These are phyloP conservation scores for Nebria brevicollis DNA, from an alignment of 2,888 invertebrate species.

Conservation along the genomic window DNA sequence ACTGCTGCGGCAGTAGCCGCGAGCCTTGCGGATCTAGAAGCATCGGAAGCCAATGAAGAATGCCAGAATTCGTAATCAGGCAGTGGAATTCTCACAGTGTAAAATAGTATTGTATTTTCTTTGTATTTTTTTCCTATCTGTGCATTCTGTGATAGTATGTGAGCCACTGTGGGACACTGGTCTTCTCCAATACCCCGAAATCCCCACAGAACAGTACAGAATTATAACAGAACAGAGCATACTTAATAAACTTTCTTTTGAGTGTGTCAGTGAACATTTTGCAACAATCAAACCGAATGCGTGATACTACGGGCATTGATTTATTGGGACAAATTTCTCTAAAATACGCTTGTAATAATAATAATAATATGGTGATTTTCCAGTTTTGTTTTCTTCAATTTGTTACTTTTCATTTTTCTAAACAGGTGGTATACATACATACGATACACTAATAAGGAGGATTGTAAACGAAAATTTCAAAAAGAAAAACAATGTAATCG, in stretches of 20 bases:
- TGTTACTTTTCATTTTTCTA: conserved; percentile 20
- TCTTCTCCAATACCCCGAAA: neutral
- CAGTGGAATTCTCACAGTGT: conserved; percentile 34
- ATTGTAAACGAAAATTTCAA: conserved; percentile 22
- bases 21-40: conserved; percentile 23
- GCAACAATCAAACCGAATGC: conserved; percentile 11
- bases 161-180: conserved; percentile 33
- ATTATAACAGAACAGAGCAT: neutral
- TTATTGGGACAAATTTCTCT: neutral
- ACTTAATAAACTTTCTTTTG: neutral
- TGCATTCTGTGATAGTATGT: conserved; percentile 46
- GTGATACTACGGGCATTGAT: neutral
- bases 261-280: conserved; percentile 4
- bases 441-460: neutral
- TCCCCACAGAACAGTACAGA: no score
- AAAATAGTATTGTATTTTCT: conserved; percentile 27
- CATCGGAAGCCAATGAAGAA: conserved; percentile 36
- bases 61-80: conserved; percentile 35
- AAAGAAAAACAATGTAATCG: conserved; percentile 34
- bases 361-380: conserved; percentile 30
- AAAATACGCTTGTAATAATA: conserved; percentile 39
- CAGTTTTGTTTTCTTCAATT: conserved; percentile 14
- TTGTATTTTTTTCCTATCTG: conserved; percentile 36
- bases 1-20: conserved; percentile 24
- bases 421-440: conserved; percentile 9